phyloP scores from a whole-genome alignment of 2,113 vertebrate genomes.

The Eclectus roratus region DNA sequence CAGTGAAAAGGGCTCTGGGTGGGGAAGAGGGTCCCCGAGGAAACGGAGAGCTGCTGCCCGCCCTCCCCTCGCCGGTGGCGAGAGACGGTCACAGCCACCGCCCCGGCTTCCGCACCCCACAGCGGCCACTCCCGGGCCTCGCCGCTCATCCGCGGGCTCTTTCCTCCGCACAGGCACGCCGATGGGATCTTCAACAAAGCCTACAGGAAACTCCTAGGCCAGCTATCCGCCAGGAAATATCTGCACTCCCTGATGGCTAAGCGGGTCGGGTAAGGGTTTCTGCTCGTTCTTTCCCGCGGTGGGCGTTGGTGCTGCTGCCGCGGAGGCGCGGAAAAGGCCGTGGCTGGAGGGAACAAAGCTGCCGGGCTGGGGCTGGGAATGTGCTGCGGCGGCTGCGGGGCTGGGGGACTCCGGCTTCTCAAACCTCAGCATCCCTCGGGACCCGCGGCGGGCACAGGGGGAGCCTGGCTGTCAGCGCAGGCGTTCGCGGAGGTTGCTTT shows the following conservation, averaged over 20 bases:
- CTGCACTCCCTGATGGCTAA: constrained; percentile 91
- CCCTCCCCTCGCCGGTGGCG: neutral
- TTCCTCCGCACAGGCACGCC: constrained; percentile 79
- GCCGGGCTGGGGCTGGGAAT: neutral
- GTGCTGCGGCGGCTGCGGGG: neutral
- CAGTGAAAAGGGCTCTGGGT: neutral
- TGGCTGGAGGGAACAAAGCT: neutral
- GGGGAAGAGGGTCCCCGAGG: neutral
- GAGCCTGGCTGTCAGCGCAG: neutral
- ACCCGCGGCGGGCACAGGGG: neutral
- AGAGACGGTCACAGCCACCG: neutral
- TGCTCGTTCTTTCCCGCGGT: neutral
- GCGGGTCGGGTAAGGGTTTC: constrained; percentile 86
- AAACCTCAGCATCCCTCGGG: neutral
- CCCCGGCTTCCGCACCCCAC: neutral
- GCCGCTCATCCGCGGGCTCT: neutral
- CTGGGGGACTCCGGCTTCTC: neutral
- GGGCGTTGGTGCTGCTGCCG: neutral
- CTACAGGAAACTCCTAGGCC: constrained; percentile 91
- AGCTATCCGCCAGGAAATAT: constrained; percentile 91
- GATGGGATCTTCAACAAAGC: constrained; percentile 94
- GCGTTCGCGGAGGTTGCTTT: neutral
- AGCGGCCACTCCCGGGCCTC: neutral
- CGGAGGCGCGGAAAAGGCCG: neutral
- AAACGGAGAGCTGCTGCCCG: neutral